Evolutionary conservation across 2,113 vertebrate species (phyloP).

Genomic region (Circaetus cinerascens): DNA sequence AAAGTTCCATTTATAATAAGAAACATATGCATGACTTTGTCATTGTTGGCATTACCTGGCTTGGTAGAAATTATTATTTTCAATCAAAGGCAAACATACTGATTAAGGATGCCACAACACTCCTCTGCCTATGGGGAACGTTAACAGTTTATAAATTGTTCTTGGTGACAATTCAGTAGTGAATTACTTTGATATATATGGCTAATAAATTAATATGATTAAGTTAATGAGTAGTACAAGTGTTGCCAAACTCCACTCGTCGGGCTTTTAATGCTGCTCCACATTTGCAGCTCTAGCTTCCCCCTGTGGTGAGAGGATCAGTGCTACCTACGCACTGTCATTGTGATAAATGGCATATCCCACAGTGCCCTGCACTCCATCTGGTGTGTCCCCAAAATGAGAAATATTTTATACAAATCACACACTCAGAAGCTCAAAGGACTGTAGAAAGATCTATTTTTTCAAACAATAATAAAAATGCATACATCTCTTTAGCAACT

Average conservation of each 20-base stretch:
- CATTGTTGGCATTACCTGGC: conserved; percentile 48
- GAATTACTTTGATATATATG: conserved; percentile 74
- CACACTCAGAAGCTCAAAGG: conserved; percentile 47
- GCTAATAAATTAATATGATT: conserved; percentile 79
- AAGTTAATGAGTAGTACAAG: conserved; percentile 73
- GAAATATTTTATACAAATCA: conserved; percentile 66
- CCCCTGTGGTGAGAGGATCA: conserved; percentile 74
- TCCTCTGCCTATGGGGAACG: conserved; percentile 25
- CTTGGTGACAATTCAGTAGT: conserved; percentile 63
- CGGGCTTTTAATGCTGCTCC: conserved; percentile 42
- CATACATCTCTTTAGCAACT: conserved; percentile 51
- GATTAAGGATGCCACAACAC: conserved; percentile 34
- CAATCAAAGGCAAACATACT: neutral
- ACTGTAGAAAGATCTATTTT: conserved; percentile 41
- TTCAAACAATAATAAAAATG: conserved; percentile 56
- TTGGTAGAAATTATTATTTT: conserved; percentile 40
- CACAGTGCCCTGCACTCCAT: conserved; percentile 80
- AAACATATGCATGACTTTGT: conserved; percentile 54
- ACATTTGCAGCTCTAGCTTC: conserved; percentile 65
- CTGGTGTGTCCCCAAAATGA: conserved; percentile 73
- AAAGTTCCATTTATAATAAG: conserved; percentile 35
- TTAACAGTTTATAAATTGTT: conserved; percentile 69
- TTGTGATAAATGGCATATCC: conserved; percentile 83
- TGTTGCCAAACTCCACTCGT: conserved; percentile 70
- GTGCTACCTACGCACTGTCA: conserved; percentile 77